These are phyloP conservation scores for Urocolius indicus DNA, from an alignment of 2,113 vertebrate species.

Conservation along the genomic window DNA sequence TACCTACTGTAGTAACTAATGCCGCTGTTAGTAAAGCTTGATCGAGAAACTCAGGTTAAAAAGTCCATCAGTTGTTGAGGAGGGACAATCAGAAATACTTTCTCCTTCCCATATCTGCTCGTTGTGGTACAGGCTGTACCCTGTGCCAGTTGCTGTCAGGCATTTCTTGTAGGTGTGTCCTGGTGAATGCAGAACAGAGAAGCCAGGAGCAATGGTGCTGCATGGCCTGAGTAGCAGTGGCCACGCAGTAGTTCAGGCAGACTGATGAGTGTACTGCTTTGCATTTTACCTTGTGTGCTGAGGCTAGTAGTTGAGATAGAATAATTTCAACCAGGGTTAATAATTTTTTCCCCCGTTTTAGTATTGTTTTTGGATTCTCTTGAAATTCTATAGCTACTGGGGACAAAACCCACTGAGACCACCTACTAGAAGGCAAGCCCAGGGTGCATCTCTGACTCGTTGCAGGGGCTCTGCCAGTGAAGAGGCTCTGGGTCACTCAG, in stretches of 20 bases:
- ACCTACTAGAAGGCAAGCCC: background rate
- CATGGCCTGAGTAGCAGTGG: fast-evolving
- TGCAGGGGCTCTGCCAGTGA: background rate
- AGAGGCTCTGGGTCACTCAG: background rate
- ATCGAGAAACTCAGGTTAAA: background rate
- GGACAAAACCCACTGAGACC: background rate
- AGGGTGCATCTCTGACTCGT: background rate
- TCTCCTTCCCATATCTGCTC: background rate
- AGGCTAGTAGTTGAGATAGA: background rate
- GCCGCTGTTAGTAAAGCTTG: background rate
- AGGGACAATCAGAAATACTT: background rate
- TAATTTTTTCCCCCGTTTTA: background rate
- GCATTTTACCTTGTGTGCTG: background rate
- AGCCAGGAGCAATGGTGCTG: fast-evolving
- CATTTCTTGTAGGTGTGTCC: background rate
- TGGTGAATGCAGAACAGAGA: background rate
- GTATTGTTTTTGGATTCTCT: background rate
- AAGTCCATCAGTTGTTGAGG: background rate
- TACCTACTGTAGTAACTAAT: background rate
- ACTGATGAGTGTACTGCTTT: background rate
- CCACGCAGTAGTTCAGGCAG: background rate
- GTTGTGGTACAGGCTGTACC: background rate
- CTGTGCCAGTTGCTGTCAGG: background rate
- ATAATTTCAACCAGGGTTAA: background rate
- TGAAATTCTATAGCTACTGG: background rate